Evolutionary conservation across 2,113 vertebrate genomes (phyloP), one percentile per base, ranked within the genome.

Genomic region (Trogon surrucura): DNA sequence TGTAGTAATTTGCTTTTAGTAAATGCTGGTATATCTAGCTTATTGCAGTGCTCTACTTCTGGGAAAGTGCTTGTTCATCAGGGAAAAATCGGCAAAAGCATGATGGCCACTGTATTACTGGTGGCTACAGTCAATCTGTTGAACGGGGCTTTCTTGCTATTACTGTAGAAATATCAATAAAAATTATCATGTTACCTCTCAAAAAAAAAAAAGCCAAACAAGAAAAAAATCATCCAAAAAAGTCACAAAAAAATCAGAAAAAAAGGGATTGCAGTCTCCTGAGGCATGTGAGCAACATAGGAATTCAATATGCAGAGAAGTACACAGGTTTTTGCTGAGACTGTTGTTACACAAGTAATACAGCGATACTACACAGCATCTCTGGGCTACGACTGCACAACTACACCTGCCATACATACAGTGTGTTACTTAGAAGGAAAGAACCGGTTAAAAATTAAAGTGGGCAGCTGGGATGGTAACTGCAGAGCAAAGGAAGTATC

Each of bases 51-150:
- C 5, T 62, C 22, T 34, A 6, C 34, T 27, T 51, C 32, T 38
- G 48, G 11, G 82, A 45, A 58, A 16, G 15, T 2, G 10, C 80
- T 72, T 56, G 6, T 4, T 77, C 3, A 11, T 78, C 44, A 20
- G 3, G 12, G 36, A n/a, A 45, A 57, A 73, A 45, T 1, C 2
- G 14, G 16, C 30, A 69, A 48, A 70, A 38, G 30, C 50, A 25
- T 3, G 6, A 18, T 54, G 41, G 41, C 12, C 45, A 41, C 13
- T n/a, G n/a, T 6, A 9, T 32, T 38, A 29, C 16, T 29, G 0
- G 0, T 36, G 57, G 36, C 36, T 81, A 18, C 41, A 5, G 9
- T 62, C 16, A 12, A 2, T 3, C 26, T 32, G 21, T 41, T 51
- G 26, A 79, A 7, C 1, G 0, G 13, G 22, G 13, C 4, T 18